Evolutionary conservation across 2,113 vertebrate genomes (phyloP), one percentile per base, ranked within the genome.

Genomic region (Pterophyllum scalare): DNA sequence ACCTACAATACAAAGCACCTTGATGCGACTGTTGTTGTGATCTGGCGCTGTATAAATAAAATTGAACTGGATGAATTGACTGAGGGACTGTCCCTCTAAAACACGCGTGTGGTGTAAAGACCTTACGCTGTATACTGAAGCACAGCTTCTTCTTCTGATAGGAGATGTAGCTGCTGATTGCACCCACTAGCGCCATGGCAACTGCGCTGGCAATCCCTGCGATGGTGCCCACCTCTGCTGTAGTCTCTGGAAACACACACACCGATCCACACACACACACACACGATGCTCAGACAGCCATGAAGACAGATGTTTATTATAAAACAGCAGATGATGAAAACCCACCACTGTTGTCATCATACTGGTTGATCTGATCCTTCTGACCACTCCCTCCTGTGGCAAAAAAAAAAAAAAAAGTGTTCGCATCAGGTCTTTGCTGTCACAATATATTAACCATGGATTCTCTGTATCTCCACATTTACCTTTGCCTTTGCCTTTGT

Each of bases 81-180:
- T 26, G 64, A 19, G 9, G 40, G 40, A 10, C 40, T 3, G 64
- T 38, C 40, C 64, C 64, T 28, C 0, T 49, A 22, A 67, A 46
- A 9, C 64, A 49, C 22, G 9, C 1, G 9, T 67, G 40, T 15
- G 46, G 64, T 33, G 9, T 43, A 6, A 7, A n/a, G 26, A 20
- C 31, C 96, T 96, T 95, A 99, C 98, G 97, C 67, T 99, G 98
- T 85, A 99, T 96, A 85, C 97, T 94, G 92, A 99, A 99, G 95
- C 98, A 99, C 52, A 99, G 95, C 91, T 99, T 98, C 96, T 99
- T 99, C 94, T 99, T 97, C 95, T 99, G 98, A 93, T 99, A 99
- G 75, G 97, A 98, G 91, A 99, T 97, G 91, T 99, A 99, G 94
- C 98, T 97, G 95, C 92, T 96, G 59, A 99, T 90, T 0, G 97